phyloP scores from a whole-genome alignment of 1,140 invertebrate genomes.

The Conopomorpha cramerella region DNA sequence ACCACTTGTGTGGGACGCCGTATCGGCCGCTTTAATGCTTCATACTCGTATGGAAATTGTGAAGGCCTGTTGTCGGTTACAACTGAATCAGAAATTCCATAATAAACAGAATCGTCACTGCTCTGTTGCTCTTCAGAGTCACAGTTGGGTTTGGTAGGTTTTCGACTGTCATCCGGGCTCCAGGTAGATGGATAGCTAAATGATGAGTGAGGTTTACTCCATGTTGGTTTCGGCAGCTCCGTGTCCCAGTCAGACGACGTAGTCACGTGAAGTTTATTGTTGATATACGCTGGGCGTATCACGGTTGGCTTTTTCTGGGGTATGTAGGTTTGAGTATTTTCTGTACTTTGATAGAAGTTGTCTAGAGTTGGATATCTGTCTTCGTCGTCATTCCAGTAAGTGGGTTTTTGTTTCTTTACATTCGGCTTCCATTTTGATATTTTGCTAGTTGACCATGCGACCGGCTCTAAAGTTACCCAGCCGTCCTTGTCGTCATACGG shows the following conservation, averaged over 20 bases:
- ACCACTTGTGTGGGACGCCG: slow-evolving; percentile 50
- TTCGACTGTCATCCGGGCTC: slow-evolving; percentile 37
- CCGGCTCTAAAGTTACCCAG: slow-evolving; percentile 77
- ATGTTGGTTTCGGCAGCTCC: slow-evolving; percentile 42
- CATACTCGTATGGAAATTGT: slow-evolving; percentile 65
- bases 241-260: slow-evolving; percentile 27
- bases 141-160: slow-evolving; percentile 43
- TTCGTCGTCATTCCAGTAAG: slow-evolving; percentile 38
- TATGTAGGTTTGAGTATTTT: slow-evolving; percentile 26
- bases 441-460: slow-evolving; percentile 79
- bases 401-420: slow-evolving; percentile 52
- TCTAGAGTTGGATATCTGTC: slow-evolving; percentile 33
- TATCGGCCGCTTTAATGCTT: slow-evolving; percentile 33
- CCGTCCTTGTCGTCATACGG: slow-evolving; percentile 72
- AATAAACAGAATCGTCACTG: slow-evolving; percentile 29
- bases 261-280: slow-evolving; percentile 34
- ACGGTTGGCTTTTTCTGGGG: slow-evolving; percentile 30
- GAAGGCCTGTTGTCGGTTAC: slow-evolving; percentile 70
- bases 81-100: slow-evolving; percentile 54
- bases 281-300: slow-evolving; percentile 32
- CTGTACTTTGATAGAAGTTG: slow-evolving; percentile 22
- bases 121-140: slow-evolving; percentile 34
- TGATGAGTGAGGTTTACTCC: slow-evolving; percentile 31
- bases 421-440: slow-evolving; percentile 79
- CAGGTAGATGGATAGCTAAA: slow-evolving; percentile 28